Evolutionary conservation across 2,113 vertebrate genomes (phyloP).

Genomic region (Notarius lentiginosus): DNA sequence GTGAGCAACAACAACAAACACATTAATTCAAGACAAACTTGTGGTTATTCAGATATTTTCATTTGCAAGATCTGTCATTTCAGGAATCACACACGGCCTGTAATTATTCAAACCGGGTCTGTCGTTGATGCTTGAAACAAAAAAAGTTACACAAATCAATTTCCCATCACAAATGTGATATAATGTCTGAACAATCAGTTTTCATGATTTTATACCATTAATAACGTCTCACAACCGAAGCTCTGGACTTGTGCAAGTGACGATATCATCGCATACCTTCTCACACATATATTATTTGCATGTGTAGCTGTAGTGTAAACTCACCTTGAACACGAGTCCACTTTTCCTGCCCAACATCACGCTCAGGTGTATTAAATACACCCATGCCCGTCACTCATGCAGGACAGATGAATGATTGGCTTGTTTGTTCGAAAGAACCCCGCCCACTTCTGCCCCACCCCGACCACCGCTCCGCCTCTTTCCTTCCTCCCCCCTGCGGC

Average conservation of each 20-base stretch:
- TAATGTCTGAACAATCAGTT: neutral
- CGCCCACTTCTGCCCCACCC: neutral
- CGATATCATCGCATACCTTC: neutral
- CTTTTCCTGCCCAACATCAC: neutral
- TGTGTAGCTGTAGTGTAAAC: neutral
- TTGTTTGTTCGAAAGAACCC: neutral
- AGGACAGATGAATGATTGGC: conserved; percentile 8
- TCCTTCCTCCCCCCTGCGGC: neutral
- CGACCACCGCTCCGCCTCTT: neutral
- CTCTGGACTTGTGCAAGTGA: neutral
- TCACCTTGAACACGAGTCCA: conserved; percentile 16
- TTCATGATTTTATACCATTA: neutral
- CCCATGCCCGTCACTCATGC: conserved; percentile 12
- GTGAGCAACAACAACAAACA: neutral
- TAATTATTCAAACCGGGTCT: neutral
- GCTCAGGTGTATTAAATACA: conserved; percentile 31
- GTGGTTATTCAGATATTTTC: neutral
- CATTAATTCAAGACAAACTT: neutral
- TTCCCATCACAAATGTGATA: neutral
- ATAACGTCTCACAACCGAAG: neutral
- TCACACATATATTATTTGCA: neutral
- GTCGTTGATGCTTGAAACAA: neutral
- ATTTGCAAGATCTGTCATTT: neutral
- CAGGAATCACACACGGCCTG: neutral
- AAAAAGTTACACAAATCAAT: neutral